Base-by-base conservation (phyloP, 1,140 invertebrate genomes). In the Polypedilum pembai region DNA sequence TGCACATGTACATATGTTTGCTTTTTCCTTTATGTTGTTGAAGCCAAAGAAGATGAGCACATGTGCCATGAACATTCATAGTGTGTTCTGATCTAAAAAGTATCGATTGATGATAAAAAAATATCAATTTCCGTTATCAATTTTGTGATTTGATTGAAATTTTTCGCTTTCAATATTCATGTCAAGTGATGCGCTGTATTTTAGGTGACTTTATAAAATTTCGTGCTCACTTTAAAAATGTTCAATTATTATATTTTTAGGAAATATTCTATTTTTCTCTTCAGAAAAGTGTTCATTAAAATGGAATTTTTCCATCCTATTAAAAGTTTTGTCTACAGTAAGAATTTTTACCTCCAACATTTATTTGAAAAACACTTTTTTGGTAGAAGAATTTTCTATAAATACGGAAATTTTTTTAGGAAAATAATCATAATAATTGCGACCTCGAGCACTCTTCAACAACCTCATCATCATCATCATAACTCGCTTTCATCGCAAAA, bases 81-180 rank as follows among this genome's bases (percentile, higher is more conserved):
- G n/a, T 56, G 12, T 15, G 12, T 56, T 56, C 24, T 56, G 45
- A 56, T 33, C 24, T 33, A 56, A 56, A 56, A 15, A 56, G 41
- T 12, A 8, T 12, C 8, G 8, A 45, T 45, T 1, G 41, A 10
- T 56, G 45, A 56, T 56, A 56, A 56, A 56, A 33, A 33, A 56
- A 56, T 56, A 15, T 56, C 45, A 56, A 56, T 56, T 56, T 56
- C 45, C 45, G 45, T 56, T 56, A 56, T 56, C 45, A 56, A 56
- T 56, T 56, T 15, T n/a, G 45, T 56, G 45, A 56, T 56, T 56
- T n/a, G 45, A 56, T 56, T 56, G n/a, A 8, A 56, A 45, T 45
- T 12, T 12, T 15, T 56, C 12, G 45, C 15, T 15, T 56, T 56
- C 4, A 56, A 56, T n/a, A 56, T 56, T 56, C 45, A 4, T 1